These are phyloP conservation scores for Podabrus alpinus DNA, from an alignment of 2,888 invertebrate species.

Conservation along the genomic window DNA sequence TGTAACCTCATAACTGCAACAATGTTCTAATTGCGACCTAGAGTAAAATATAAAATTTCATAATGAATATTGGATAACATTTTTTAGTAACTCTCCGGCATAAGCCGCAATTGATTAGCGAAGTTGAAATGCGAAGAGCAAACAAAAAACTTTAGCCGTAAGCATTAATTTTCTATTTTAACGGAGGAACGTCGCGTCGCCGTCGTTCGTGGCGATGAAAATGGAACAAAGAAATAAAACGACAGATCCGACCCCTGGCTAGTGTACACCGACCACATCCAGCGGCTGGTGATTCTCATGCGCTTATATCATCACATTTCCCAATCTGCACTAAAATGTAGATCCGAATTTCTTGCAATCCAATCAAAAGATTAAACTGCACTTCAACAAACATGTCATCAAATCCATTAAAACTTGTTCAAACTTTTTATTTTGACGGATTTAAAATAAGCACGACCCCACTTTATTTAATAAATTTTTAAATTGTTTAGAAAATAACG, in stretches of 20 bases:
- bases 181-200: constrained; percentile 8
- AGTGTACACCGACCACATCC: constrained; percentile 21
- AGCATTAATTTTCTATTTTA: constrained; percentile 24
- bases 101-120: constrained; percentile 15
- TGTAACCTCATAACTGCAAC: not conserved
- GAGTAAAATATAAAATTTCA: not conserved
- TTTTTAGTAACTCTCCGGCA: not conserved
- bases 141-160: constrained; percentile 16
- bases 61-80: not conserved
- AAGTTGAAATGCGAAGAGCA: constrained; percentile 13
- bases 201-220: constrained; percentile 15
- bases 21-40: not conserved
- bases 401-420: not conserved
- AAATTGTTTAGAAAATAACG: not conserved
- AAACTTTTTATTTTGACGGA: not conserved
- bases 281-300: constrained; percentile 27
- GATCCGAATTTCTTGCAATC: constrained; percentile 14
- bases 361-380: constrained; percentile 22
- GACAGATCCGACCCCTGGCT: constrained; percentile 22
- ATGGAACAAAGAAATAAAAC: constrained; percentile 27
- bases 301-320: constrained; percentile 15
- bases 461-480: not conserved
- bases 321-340: constrained; percentile 20
- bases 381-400: constrained; percentile 12
- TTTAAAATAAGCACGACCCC: not conserved